A percentile compares a stretch with the other conserved stretches of the same genome.
Conservation (phyloP, 2,113 vertebrate species). For the Balaenoptera acutorostrata region DNA sequence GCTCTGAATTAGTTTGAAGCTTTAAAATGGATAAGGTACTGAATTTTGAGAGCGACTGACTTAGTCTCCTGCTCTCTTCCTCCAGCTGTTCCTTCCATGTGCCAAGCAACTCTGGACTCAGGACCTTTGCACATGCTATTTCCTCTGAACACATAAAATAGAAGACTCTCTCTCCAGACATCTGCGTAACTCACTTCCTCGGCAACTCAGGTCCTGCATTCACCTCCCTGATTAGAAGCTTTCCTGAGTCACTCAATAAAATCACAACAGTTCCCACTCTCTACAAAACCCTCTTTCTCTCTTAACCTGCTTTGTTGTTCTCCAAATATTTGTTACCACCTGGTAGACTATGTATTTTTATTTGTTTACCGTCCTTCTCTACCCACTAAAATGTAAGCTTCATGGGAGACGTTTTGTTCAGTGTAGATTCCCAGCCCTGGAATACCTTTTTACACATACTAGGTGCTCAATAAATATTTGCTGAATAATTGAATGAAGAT, state of each 20-base stretch:
- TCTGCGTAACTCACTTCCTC: rapidly evolving
- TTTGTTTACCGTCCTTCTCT: not conserved
- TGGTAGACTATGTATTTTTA: not conserved
- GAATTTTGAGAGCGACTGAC: not conserved
- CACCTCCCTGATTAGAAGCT: not conserved
- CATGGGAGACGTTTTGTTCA: not conserved
- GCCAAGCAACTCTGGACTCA: not conserved
- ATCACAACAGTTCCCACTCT: rapidly evolving
- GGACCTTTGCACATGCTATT: not conserved
- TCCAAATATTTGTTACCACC: not conserved
- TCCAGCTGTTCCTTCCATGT: not conserved
- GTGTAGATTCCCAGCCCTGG: not conserved
- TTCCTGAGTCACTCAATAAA: not conserved
- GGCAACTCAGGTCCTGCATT: not conserved
- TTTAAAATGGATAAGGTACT: not conserved
- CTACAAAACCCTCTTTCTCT: not conserved
- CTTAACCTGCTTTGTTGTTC: not conserved
- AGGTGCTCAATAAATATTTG: not conserved
- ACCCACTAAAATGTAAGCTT: not conserved
- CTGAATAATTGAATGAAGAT: not conserved
- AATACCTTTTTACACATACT: not conserved
- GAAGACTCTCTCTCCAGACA: not conserved
- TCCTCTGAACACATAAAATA: not conserved
- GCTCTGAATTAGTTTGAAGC: not conserved
- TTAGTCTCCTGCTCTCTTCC: no score